These are phyloP conservation scores for Hypomecis punctinalis DNA, from an alignment of 2,888 invertebrate genomes.

Conservation along the genomic window DNA sequence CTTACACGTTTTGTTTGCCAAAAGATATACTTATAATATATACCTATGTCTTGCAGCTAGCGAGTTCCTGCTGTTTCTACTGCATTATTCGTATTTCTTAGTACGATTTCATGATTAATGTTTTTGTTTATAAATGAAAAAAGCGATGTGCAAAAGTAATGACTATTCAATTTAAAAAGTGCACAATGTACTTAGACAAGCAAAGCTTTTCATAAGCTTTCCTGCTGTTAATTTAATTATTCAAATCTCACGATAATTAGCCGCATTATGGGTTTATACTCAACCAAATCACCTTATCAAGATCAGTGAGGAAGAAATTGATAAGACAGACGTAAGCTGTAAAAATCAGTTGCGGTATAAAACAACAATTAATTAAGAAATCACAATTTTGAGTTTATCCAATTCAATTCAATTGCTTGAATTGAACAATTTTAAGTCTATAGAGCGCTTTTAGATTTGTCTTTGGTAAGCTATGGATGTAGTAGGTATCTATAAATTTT, in stretches of 20 bases:
- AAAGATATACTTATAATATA: too few species aligned
- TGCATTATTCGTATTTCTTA: too few species aligned
- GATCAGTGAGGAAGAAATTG: not conserved
- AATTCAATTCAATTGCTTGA: not conserved
- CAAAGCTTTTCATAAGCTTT: conserved; percentile 21
- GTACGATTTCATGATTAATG: too few species aligned
- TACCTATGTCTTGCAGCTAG: too few species aligned
- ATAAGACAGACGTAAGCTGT: not conserved
- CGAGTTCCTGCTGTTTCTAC: too few species aligned
- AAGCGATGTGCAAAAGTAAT: not conserved
- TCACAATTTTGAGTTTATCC: not conserved
- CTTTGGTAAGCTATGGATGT: too few species aligned
- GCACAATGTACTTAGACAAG: not conserved
- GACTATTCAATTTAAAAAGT: not conserved
- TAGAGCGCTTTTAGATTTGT: too few species aligned
- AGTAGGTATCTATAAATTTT: too few species aligned
- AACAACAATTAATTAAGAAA: not conserved
- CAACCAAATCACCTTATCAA: conserved; percentile 3
- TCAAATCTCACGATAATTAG: conserved; percentile 10
- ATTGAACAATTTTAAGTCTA: not conserved
- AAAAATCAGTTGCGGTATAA: not conserved
- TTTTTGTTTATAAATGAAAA: too few species aligned
- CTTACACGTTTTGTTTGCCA: too few species aligned
- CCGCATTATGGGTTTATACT: not conserved
- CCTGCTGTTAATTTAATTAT: conserved; percentile 11